These are phyloP conservation scores for Hetaerina titia DNA, from an alignment of 2,888 invertebrate genomes.

Conservation along the genomic window DNA sequence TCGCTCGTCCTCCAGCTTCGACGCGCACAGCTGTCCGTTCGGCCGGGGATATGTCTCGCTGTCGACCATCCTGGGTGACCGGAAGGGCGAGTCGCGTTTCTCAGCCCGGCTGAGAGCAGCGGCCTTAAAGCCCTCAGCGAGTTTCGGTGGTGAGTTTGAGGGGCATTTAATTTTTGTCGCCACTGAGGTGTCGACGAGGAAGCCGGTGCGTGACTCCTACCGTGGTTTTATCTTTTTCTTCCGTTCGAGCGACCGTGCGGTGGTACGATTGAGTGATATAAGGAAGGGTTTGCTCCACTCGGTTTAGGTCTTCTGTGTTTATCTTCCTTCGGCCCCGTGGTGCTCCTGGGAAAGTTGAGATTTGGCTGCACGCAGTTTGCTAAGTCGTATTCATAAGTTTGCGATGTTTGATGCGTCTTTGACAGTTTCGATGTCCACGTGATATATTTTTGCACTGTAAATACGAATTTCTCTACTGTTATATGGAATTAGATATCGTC, in stretches of 20 bases:
- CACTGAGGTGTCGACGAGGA: neutral
- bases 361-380: neutral
- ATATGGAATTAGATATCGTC: too few relatives aligned
- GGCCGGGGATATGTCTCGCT: constrained; percentile 14
- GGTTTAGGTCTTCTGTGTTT: neutral
- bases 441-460: too few relatives aligned
- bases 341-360: neutral
- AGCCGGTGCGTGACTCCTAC: neutral
- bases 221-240: neutral
- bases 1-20: neutral
- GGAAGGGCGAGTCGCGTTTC: neutral
- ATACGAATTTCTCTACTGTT: too few relatives aligned
- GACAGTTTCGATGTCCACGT: too few relatives aligned
- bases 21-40: neutral
- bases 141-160: constrained; percentile 12
- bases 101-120: neutral
- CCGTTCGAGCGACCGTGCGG: neutral
- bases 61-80: neutral
- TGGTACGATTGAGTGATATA: neutral
- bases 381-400: too few relatives aligned
- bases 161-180: neutral
- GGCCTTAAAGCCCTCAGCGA: neutral
- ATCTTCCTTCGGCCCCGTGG: neutral
- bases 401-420: too few relatives aligned
- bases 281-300: neutral